Evolutionary conservation across 2,113 vertebrate genomes (phyloP).

Genomic region (Trogon melanurus): DNA sequence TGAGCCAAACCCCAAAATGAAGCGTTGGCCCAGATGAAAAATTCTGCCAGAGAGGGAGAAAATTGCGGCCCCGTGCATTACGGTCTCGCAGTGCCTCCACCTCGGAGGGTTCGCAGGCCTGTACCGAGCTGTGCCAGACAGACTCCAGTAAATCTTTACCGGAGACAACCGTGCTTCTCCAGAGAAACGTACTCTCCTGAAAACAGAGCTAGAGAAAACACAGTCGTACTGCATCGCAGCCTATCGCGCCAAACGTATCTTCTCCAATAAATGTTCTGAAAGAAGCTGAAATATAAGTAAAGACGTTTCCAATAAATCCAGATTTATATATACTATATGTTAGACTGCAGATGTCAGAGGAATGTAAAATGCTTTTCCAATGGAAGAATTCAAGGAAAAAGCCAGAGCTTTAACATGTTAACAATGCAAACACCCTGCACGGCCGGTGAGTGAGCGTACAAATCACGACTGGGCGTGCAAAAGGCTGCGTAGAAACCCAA

Average conservation of each 20-base stretch:
- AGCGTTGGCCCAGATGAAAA: background rate
- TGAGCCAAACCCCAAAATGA: slow-evolving; percentile 36
- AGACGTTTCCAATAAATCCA: slow-evolving; percentile 28
- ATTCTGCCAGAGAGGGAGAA: background rate
- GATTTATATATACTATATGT: background rate
- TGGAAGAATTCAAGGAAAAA: slow-evolving; percentile 14
- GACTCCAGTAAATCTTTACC: background rate
- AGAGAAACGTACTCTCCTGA: background rate
- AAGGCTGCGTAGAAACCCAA: background rate
- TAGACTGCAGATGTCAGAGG: slow-evolving; percentile 20
- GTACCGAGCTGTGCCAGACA: background rate
- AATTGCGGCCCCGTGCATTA: background rate
- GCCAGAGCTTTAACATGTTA: background rate
- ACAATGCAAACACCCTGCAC: background rate
- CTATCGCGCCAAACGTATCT: background rate
- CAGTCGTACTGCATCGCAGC: background rate
- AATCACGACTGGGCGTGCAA: background rate
- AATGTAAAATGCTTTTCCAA: slow-evolving; percentile 5
- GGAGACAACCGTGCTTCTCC: background rate
- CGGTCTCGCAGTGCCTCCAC: background rate
- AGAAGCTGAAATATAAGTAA: slow-evolving; percentile 4
- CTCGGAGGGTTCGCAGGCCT: background rate
- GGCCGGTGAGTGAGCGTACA: background rate
- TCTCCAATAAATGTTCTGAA: background rate
- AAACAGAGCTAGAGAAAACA: background rate